Evolutionary conservation across 2,888 invertebrate species (phyloP), one percentile per base, ranked within the genome.

Genomic region (Tiliacea aurago): DNA sequence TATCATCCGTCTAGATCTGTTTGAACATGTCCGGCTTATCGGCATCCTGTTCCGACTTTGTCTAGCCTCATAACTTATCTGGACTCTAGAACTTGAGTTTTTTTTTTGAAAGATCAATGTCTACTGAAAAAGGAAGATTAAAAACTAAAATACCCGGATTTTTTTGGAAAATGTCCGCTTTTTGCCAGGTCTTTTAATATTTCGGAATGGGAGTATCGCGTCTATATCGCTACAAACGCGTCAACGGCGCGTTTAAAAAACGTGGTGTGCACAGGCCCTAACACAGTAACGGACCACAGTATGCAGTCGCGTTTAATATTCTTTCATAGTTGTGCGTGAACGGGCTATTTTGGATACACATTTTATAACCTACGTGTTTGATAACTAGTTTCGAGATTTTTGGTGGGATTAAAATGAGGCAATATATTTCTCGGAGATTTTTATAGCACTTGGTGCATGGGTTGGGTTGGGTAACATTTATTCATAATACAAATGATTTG

Each of bases 381-480:
- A 59, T 69, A 13, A 45, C 5, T 47, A 23, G 20, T 55, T 73
- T 61, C 3, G 59, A 55, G 53, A 64, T 68, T 56, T 2, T 55
- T 59, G 81, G 69, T 69, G 69, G 69, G 63, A 77, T 66, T 58
- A n/a, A 56, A 53, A 47, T 59, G 43, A 64, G 23, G 62, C 13
- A 79, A 47, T 28, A 53, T 80, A 43, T 64, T 69, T 76, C 15
- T 49, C 45, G 23, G 76, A 47, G 33, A 55, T 63, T 59, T 65
- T 64, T 33, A 51, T 51, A 73, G 53, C 73, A 80, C 53, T 73
- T 79, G 41, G 73, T 79, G 73, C 53, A 7, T 45, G 53, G n/a
- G n/a, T n/a, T n/a, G n/a, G n/a, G n/a, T n/a, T n/a, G n/a, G n/a
- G 45, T 43, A 45, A 5, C 13, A 37, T 37, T 63, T 47, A 37